A percentile compares a stretch with the other conserved stretches of the same genome.
These are phyloP conservation scores for Tetanocera ferruginea DNA, from an alignment of 2,888 invertebrate genomes.

Conservation along the genomic window DNA sequence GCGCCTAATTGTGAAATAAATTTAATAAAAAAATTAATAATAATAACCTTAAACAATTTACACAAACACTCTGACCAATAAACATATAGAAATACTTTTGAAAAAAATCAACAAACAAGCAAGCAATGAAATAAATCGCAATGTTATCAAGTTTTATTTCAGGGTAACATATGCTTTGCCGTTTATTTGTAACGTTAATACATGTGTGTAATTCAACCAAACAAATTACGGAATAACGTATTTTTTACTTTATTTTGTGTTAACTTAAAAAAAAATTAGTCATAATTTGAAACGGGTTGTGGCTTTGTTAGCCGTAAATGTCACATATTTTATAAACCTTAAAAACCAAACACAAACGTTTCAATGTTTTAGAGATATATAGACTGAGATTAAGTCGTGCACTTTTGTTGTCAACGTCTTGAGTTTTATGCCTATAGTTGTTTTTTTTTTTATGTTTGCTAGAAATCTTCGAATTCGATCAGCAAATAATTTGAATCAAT, in stretches of 20 bases:
- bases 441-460: not conserved
- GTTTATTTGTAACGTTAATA: conserved; percentile 27
- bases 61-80: not conserved
- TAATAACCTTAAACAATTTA: no score
- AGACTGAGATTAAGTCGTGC: not conserved
- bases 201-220: conserved; percentile 12
- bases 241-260: no score
- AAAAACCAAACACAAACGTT: not conserved
- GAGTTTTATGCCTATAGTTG: not conserved
- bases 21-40: not conserved
- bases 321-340: no score
- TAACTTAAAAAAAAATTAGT: no score
- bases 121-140: conserved; percentile 39
- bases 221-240: no score
- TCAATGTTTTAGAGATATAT: conserved; percentile 42
- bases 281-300: no score
- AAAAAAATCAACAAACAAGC: conserved; percentile 1
- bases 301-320: no score
- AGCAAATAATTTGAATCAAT: not conserved
- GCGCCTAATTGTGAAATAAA: not conserved
- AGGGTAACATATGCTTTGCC: conserved; percentile 35
- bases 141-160: conserved; percentile 37
- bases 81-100: conserved; percentile 1
- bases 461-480: not conserved
- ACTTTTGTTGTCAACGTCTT: not conserved